Conservation (phyloP, 2,888 invertebrate species). For the Onchidella celtica region DNA sequence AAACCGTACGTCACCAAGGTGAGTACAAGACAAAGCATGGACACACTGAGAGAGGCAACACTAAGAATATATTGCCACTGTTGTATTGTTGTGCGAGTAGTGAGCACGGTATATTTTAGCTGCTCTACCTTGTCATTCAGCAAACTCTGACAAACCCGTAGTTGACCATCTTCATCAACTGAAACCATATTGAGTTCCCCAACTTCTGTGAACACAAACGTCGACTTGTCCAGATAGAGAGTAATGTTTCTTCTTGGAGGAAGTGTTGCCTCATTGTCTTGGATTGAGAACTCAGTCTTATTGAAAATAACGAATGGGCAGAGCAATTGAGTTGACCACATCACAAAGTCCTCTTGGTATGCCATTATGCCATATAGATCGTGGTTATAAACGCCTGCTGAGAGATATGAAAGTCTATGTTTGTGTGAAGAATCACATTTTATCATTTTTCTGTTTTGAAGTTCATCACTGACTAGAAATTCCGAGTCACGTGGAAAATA, state of each 20-base stretch:
- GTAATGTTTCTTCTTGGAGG: not conserved
- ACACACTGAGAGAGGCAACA: conserved; percentile 1
- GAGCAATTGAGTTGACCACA: not conserved
- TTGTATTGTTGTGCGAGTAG: not conserved
- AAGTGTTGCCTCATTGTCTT: too few relatives aligned
- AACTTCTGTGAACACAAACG: not conserved
- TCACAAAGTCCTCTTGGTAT: not conserved
- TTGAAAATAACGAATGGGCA: not conserved
- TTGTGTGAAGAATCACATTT: not conserved
- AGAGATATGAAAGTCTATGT: not conserved
- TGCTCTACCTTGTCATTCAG: not conserved
- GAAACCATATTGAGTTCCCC: not conserved
- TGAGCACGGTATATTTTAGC: too few relatives aligned
- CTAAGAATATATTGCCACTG: conserved; percentile 8
- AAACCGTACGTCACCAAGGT: conserved; percentile 41
- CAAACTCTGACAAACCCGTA: not conserved
- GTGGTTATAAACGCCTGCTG: not conserved
- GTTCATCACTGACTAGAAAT: too few relatives aligned
- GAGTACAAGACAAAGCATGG: conserved; percentile 21
- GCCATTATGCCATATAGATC: not conserved
- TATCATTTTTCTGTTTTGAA: too few relatives aligned
- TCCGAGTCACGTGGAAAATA: not conserved
- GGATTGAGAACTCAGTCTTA: not conserved
- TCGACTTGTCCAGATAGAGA: not conserved
- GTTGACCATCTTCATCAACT: not conserved